Evolutionary conservation across 92 coral and sea anemone species (phyloP), one percentile per base, ranked within the genome.

Genomic region (Actinostola sp.): DNA sequence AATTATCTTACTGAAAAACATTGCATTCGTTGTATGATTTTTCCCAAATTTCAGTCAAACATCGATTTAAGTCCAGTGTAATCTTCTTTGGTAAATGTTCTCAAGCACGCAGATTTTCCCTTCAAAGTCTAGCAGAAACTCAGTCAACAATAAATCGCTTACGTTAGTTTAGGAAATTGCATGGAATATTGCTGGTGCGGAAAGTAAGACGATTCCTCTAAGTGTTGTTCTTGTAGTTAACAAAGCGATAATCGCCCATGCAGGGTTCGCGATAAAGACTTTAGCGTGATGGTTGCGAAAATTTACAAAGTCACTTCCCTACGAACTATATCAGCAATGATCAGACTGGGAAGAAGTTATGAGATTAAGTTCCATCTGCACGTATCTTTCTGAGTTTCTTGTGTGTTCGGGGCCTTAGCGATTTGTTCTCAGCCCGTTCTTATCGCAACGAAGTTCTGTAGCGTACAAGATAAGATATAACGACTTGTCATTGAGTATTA

Each of bases 401-500:
- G 53, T 46, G 23, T 46, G 15, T 46, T 19, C 3, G 17, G 17
- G 53, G 7, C 53, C 53, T 2, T 46, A 16, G 53, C 19, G 19
- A 46, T 46, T 2, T 46, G 7, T 39, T 39, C 14, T 7, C 14
- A 39, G 45, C 14, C 8, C 19, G 17, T 7, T 46, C 8, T 44
- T 44, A 64, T 44, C 70, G 54, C 2, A 1, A 28, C 17, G 23
- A 29, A 27, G 17, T 55, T 55, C 30, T 12, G 44, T 38, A 13
- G 48, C 38, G 19, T 2, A 25, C 20, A 11, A 66, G 58, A 66
- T 66, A 66, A 66, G 72, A 66, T 48, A 66, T 52, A 24, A 52
- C 35, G 56, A 45, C 14, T 66, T 41, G 23, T 27, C 45, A n/a
- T 15, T 31, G 21, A 23, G 27, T 41, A 66, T 66, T 45, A 66